These are phyloP conservation scores for Hyperopisus bebe DNA, from an alignment of 2,113 vertebrate species.

Conservation along the genomic window DNA sequence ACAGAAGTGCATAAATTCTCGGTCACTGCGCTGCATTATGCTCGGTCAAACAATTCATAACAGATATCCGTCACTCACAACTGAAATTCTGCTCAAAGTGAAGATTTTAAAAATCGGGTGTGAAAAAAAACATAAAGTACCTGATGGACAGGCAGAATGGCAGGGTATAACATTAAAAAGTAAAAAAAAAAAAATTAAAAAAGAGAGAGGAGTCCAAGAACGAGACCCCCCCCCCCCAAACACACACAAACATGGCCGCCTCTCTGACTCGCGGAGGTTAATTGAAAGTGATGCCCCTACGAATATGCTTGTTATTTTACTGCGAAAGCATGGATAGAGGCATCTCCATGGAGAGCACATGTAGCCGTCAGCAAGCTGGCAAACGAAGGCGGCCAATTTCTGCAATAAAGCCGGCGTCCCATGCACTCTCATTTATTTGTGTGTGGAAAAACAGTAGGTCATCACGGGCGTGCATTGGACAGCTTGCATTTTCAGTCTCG, in stretches of 20 bases:
- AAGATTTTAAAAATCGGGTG: not conserved
- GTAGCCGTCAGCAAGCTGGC: not conserved
- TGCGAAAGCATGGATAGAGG: conserved; percentile 13
- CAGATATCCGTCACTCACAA: not conserved
- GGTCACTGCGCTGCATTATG: not conserved
- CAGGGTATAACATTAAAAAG: not conserved
- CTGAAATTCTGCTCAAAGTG: not conserved
- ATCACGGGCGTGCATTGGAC: not conserved
- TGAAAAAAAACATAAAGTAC: not conserved
- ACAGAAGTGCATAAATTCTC: not conserved
- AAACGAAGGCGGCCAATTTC: not conserved
- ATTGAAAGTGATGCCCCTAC: conserved; percentile 35
- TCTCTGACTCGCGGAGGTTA: conserved; percentile 31
- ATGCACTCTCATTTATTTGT: not conserved
- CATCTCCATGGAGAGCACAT: not conserved
- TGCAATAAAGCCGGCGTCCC: not conserved
- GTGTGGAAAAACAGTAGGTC: not conserved
- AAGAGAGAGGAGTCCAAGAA: not conserved
- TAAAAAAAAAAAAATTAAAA: not conserved
- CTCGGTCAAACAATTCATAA: not conserved
- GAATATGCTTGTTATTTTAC: conserved; percentile 35
- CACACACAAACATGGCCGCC: not conserved
- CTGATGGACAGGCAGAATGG: not conserved
- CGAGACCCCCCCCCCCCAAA: too few relatives aligned
- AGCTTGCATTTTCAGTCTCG: not conserved